These are phyloP conservation scores for Bos indicus DNA, from an alignment of 2,113 vertebrate genomes.

Conservation along the genomic window DNA sequence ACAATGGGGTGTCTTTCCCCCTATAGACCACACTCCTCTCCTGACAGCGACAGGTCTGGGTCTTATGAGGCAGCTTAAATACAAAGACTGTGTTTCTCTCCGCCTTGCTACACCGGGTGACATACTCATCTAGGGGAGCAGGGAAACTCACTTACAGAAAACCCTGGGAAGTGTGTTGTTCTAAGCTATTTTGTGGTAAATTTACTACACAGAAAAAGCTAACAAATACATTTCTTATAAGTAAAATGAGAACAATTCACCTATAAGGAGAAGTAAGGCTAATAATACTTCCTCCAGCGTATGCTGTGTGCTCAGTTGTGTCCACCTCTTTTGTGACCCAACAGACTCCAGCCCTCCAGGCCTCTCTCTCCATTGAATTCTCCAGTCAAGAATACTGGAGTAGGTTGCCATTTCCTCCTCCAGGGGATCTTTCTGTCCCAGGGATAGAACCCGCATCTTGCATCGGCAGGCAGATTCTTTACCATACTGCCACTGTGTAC, in stretches of 20 bases:
- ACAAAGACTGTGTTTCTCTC: not conserved
- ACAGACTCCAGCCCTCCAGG: not conserved
- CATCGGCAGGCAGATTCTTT: not conserved
- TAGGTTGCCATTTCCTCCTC: not conserved
- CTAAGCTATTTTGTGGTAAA: not conserved
- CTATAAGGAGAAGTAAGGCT: not conserved
- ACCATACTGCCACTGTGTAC: not conserved
- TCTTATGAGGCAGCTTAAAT: not conserved
- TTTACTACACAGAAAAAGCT: not conserved
- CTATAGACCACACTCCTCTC: not conserved
- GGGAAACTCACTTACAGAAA: not conserved
- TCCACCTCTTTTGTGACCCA: not conserved
- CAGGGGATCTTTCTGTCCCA: not conserved
- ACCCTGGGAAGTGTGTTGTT: not conserved
- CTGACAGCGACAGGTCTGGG: rapidly evolving
- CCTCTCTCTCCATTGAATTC: not conserved
- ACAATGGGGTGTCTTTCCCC: not conserved
- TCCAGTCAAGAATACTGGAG: not conserved
- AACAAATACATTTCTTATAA: not conserved
- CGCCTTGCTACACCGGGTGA: not conserved
- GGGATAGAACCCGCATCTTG: not conserved
- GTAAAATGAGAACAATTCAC: not conserved
- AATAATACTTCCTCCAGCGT: not conserved
- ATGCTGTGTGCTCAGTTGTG: not conserved
- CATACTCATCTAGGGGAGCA: not conserved